Base-by-base conservation (phyloP, 2,888 invertebrate genomes). In the Blera fallax region DNA sequence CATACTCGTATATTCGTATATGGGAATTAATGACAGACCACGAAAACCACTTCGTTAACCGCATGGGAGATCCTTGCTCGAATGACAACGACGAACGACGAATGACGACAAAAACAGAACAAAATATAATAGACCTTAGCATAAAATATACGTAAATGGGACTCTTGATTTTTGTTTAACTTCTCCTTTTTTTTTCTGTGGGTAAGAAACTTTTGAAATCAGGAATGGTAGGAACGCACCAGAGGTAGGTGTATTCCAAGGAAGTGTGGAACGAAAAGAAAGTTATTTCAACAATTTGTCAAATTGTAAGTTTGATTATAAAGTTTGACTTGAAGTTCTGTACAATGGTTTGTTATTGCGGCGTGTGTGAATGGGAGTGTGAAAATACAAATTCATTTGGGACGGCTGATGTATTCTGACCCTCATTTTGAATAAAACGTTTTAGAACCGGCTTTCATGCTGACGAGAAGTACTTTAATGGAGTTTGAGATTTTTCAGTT, bases 21-120 rank as follows among this genome's bases (percentile, higher is more conserved):
- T 73, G 65, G 72, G 87, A 87, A 88, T 88, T 88, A 88, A 87
- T 87, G 87, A 88, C 81, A 88, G 78, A 87, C 88, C 87, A 87
- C 88, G 78, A 88, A 88, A 88, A 84, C 88, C 72, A 83, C 83
- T 78, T 78, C 73, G 67, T 60, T 67, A 54, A 78, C 65, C 72
- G 29, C 65, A 72, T 40, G 72, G 60, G 60, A 73, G 58, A 37
- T 64, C 11, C 32, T 24, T 70, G 40, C 52, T 58, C 10, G 43
- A 58, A 60, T 65, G 43, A 48, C 45, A 52, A 62, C 27, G 21
- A 74, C 21, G 37, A 34, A 40, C 52, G 18, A 56, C 21, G 37
- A 34, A 40, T 40, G 18, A 56, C n/a, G 43, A 43, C 45, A 27
- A 37, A 48, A 73, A 60, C 50, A 72, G 54, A 62, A 62, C 62